A percentile compares a stretch with the other conserved stretches of the same genome.
phyloP scores from a whole-genome alignment of 2,888 invertebrate genomes.

The Minunthozetes semirufus region DNA sequence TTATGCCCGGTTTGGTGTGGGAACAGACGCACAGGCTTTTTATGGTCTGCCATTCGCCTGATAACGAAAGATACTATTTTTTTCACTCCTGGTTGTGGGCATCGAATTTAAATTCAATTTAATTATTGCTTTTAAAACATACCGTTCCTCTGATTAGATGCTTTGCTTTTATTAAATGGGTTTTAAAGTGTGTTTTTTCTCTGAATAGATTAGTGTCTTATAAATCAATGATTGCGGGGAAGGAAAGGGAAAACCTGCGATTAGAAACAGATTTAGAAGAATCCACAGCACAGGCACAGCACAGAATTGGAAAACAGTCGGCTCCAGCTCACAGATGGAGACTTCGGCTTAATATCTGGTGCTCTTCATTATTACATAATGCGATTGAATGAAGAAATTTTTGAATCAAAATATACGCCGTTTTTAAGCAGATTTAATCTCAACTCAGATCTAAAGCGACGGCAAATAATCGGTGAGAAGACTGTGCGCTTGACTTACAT shows the following conservation, averaged over 20 bases:
- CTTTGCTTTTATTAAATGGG: too few species aligned
- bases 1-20: neutral
- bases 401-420: neutral
- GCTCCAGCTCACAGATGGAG: neutral
- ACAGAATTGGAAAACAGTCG: neutral
- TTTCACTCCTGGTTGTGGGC: too few species aligned
- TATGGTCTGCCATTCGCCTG: too few species aligned
- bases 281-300: neutral
- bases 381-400: neutral
- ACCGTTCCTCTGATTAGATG: too few species aligned
- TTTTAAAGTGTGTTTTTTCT: too few species aligned
- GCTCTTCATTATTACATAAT: too few species aligned
- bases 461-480: neutral
- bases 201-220: too few species aligned
- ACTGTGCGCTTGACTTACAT: neutral
- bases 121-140: too few species aligned
- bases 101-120: too few species aligned
- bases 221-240: too few species aligned
- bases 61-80: too few species aligned
- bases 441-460: neutral
- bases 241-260: too few species aligned
- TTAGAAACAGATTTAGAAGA: neutral
- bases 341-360: neutral
- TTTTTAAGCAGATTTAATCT: conserved; percentile 20
- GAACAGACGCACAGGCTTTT: conserved; percentile 4